Base-by-base conservation (phyloP, 1,140 invertebrate genomes). In the Akabosia matsudoensis region DNA sequence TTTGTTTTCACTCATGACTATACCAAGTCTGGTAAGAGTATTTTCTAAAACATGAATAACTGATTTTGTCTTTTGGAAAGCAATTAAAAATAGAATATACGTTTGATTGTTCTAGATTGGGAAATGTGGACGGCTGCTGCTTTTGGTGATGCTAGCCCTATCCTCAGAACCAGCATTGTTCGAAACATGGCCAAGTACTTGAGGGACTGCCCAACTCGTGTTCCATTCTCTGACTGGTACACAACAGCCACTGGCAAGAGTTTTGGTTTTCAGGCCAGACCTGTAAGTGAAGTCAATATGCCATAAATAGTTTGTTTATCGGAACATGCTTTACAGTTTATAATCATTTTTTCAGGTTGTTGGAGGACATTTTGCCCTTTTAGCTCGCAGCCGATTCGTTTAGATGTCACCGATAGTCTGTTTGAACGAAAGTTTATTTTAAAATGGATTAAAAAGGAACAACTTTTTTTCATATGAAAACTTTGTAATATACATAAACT, bases 71-170 rank as follows among this genome's bases (percentile, higher is more conserved):
- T 51, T 61, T 30, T 67, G 0, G 56, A 26, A n/a, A 28, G 22
- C 4, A 61, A 28, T n/a, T 30, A 18, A 73, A 2, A 28, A 64
- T 31, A n/a, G n/a, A n/a, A n/a, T 54, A 30, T 61, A 2, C 2
- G 33, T 75, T 75, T 34, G 56, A 4, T 22, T 16, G 51, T 71
- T 33, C 16, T 64, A 79, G 79, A 80, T 74, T 80, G 79, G 79
- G 79, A 80, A 76, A 61, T 80, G 64, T 80, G 79, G 79, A 78
- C 76, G 7, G 79, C 79, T 10, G 79, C 79, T 3, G 79, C 79
- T 13, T 80, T 74, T 31, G 79, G 79, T 61, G 34, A 78, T 0
- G 28, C 31, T 0, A 80, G 75, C 28, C 79, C 79, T 2, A 33
- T 22, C 0, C 71, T 80, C 0, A 67, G 79, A n/a, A 67, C 10